A percentile compares a stretch with the other conserved stretches of the same genome.
Evolutionary conservation across 1,140 invertebrate species (phyloP).

Genomic region (Muscidifurax raptorellus): DNA sequence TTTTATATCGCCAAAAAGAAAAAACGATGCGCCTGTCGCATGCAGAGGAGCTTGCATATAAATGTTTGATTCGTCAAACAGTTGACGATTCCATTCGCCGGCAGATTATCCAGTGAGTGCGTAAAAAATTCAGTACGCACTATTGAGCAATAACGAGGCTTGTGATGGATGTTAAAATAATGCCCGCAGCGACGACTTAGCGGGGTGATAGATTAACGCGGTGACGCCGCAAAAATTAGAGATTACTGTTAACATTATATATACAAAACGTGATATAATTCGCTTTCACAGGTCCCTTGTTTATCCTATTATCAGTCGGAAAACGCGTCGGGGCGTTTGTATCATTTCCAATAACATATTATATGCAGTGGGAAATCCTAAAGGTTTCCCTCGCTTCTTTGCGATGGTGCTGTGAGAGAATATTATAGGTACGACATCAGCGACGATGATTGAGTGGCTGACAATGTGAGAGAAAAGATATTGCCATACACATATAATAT

Average conservation of each 20-base stretch:
- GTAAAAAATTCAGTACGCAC: neutral
- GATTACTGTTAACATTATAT: neutral
- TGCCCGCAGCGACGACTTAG: neutral
- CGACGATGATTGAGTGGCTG: conserved; percentile 9
- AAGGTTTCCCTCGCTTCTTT: neutral
- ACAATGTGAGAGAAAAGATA: neutral
- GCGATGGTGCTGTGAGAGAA: neutral
- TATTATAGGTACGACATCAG: neutral
- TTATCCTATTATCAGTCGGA: neutral
- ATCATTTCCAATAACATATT: neutral
- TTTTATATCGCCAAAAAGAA: too few relatives aligned
- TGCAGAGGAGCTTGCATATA: too few relatives aligned
- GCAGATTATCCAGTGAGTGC: too few relatives aligned
- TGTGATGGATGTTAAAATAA: neutral
- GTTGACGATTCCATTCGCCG: too few relatives aligned
- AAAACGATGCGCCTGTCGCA: too few relatives aligned
- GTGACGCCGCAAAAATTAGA: neutral
- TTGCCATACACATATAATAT: neutral
- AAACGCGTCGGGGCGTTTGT: neutral
- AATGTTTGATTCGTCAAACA: too few relatives aligned
- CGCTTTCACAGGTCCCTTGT: neutral
- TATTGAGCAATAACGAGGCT: neutral
- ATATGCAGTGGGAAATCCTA: too few relatives aligned
- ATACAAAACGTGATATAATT: neutral
- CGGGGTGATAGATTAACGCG: neutral